Percentiles rank a stretch among this genome's conserved stretches.
These are phyloP conservation scores for Penaeus chinensis DNA, from an alignment of 1,140 invertebrate genomes.

Conservation along the genomic window DNA sequence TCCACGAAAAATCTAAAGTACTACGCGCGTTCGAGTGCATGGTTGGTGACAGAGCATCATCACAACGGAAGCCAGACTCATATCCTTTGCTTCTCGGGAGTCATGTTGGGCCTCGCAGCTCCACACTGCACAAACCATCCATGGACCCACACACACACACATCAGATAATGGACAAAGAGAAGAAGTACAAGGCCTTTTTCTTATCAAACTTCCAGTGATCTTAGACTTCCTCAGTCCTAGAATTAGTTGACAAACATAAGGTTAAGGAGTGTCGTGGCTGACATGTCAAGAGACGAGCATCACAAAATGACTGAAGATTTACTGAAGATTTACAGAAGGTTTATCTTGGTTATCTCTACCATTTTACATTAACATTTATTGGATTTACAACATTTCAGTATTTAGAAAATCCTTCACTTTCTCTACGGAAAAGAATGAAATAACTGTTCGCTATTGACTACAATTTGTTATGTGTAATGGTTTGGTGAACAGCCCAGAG, in stretches of 20 bases:
- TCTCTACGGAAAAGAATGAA: constrained; percentile 62
- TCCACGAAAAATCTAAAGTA: constrained; percentile 64
- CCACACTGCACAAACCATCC: constrained; percentile 55
- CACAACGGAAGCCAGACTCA: constrained; percentile 50
- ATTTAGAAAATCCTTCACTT: constrained; percentile 62
- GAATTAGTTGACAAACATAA: constrained; percentile 60
- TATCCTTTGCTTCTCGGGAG: constrained; percentile 30
- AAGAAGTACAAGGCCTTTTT: constrained; percentile 63
- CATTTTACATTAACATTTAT: constrained; percentile 63
- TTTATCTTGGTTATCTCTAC: constrained; percentile 58
- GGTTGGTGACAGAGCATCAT: constrained; percentile 54
- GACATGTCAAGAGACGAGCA: constrained; percentile 62
- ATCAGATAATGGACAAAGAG: constrained; percentile 62
- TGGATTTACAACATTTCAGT: constrained; percentile 63
- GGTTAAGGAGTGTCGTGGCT: constrained; percentile 57
- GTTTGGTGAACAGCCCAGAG: constrained; percentile 64
- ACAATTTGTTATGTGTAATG: constrained; percentile 64
- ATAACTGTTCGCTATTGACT: constrained; percentile 63
- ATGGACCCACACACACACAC: constrained; percentile 57
- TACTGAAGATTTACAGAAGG: constrained; percentile 40
- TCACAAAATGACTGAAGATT: constrained; percentile 62
- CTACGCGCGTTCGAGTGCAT: constrained; percentile 62
- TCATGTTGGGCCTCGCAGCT: constrained; percentile 51
- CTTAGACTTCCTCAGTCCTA: constrained; percentile 61
- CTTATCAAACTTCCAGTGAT: constrained; percentile 56